Evolutionary conservation across 2,888 invertebrate genomes (phyloP).

Genomic region (Adineta ricciae): DNA sequence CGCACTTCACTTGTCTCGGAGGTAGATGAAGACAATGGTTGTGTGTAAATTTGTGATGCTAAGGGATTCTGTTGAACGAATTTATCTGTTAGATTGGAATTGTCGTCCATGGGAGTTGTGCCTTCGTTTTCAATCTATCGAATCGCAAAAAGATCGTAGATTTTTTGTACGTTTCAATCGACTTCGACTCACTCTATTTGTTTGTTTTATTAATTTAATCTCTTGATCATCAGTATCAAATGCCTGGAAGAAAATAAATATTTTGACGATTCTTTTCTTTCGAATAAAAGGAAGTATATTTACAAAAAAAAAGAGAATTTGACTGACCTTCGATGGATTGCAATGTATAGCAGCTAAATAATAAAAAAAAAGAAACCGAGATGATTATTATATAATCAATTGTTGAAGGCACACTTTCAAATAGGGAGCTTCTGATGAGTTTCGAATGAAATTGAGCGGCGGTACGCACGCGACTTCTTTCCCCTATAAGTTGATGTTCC

Average conservation of each 20-base stretch:
- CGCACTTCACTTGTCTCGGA: not conserved
- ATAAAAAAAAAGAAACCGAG: too few relatives aligned
- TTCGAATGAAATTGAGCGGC: too few relatives aligned
- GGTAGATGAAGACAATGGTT: not conserved
- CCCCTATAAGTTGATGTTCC: not conserved
- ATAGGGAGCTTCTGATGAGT: too few relatives aligned
- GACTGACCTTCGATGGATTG: too few relatives aligned
- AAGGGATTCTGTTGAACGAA: not conserved
- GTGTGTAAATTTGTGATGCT: not conserved
- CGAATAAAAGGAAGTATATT: not conserved
- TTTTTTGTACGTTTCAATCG: not conserved
- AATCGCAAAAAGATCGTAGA: too few relatives aligned
- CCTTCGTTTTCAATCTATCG: too few relatives aligned
- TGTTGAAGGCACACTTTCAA: too few relatives aligned
- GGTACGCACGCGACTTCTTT: not conserved
- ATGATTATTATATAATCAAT: too few relatives aligned
- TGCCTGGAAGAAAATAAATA: not conserved
- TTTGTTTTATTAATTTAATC: not conserved
- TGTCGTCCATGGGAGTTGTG: not conserved
- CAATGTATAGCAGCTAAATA: too few relatives aligned
- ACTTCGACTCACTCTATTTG: not conserved
- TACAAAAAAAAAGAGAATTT: not conserved
- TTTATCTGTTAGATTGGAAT: not conserved
- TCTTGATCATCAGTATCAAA: not conserved
- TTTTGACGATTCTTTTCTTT: too few relatives aligned